These are phyloP conservation scores for Mobula hypostoma DNA, from an alignment of 2,113 vertebrate genomes.

Conservation along the genomic window DNA sequence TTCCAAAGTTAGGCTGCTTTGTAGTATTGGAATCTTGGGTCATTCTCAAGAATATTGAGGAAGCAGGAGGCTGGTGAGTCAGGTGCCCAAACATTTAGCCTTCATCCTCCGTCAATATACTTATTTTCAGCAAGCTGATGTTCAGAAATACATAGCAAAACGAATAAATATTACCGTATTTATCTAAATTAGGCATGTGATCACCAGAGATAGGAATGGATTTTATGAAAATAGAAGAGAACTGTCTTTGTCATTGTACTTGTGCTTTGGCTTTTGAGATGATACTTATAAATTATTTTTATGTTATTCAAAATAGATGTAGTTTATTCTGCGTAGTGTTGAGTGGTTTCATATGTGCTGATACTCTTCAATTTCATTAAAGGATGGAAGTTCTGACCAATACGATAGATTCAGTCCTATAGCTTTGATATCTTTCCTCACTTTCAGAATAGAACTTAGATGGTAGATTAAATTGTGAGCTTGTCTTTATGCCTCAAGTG, in stretches of 20 bases:
- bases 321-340: background rate
- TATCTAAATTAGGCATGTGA: background rate
- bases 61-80: background rate
- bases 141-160: background rate
- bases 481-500: background rate
- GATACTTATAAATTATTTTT: background rate
- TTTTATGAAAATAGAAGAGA: background rate
- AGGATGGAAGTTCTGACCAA: background rate
- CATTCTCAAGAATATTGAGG: background rate
- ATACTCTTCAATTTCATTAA: background rate
- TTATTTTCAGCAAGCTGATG: no score
- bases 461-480: background rate
- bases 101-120: background rate
- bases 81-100: background rate
- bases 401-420: background rate
- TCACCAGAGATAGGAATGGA: background rate
- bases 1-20: background rate
- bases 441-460: background rate
- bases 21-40: background rate
- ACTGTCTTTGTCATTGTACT: background rate
- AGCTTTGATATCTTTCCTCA: no score
- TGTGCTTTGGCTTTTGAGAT: slow-evolving; percentile 3
- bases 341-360: background rate
- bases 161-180: background rate
- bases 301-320: background rate